Conservation (phyloP, 2,797 vertebrate species). For the Bufotes viridis region DNA sequence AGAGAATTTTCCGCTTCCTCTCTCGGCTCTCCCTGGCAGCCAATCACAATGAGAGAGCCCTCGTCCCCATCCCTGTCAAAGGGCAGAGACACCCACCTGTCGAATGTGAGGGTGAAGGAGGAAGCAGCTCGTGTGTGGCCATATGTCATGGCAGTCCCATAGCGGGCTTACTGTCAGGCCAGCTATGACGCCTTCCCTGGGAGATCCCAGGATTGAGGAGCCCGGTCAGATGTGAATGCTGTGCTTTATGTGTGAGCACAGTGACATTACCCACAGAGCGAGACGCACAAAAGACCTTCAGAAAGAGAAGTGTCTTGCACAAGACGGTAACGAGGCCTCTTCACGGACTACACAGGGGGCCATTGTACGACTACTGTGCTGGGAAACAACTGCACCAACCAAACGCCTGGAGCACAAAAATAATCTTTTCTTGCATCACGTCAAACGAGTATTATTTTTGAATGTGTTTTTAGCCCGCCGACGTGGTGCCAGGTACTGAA, state of each 20-base stretch:
- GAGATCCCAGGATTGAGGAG: neutral
- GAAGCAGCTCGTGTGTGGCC: too few species aligned
- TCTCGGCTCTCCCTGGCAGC: neutral
- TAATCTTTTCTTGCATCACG: slow-evolving; percentile 8
- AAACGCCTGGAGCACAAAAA: slow-evolving; percentile 22
- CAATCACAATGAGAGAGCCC: neutral
- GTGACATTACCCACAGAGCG: neutral
- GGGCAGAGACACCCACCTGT: too few species aligned
- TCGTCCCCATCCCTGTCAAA: neutral
- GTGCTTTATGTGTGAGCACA: neutral
- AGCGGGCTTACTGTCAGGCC: neutral
- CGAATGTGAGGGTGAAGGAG: too few species aligned
- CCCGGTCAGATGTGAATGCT: neutral
- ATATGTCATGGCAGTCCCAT: neutral
- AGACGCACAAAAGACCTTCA: slow-evolving; percentile 35
- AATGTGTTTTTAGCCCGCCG: neutral
- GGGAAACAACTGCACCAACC: neutral
- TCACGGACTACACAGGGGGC: slow-evolving; percentile 27
- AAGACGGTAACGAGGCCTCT: slow-evolving; percentile 4
- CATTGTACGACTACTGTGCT: slow-evolving; percentile 28
- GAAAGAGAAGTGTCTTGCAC: slow-evolving; percentile 14
- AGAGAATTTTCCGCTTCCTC: neutral
- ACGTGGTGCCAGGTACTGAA: neutral
- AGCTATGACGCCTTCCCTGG: neutral
- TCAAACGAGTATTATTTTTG: neutral